These are phyloP conservation scores for Podocnemis expansa DNA, from an alignment of 2,113 vertebrate genomes.

Conservation along the genomic window DNA sequence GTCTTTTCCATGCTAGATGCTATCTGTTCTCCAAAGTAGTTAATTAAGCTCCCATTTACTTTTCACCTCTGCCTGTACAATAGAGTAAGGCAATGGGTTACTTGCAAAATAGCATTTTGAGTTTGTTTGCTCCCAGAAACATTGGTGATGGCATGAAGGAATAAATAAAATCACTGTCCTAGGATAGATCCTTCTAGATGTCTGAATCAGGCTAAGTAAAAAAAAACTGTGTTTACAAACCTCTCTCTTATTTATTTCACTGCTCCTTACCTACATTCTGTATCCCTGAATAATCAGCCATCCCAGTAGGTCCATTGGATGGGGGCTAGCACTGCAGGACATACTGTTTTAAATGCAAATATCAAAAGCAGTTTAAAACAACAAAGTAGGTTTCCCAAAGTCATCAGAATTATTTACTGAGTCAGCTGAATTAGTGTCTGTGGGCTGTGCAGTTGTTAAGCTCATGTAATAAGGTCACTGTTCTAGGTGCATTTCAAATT, in stretches of 20 bases:
- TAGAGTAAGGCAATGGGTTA: background rate
- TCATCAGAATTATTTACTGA: background rate
- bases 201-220: slow-evolving; percentile 34
- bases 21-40: background rate
- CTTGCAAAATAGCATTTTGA: slow-evolving; percentile 13
- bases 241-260: slow-evolving; percentile 43
- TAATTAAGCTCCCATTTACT: slow-evolving; percentile 17
- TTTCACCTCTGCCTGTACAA: background rate
- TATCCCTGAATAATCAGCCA: slow-evolving; percentile 49
- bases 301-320: slow-evolving; percentile 47
- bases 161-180: slow-evolving; percentile 31
- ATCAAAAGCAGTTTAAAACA: slow-evolving; percentile 35
- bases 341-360: slow-evolving; percentile 67
- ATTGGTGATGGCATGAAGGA: slow-evolving; percentile 24
- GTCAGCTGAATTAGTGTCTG: slow-evolving; percentile 24
- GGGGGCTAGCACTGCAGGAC: slow-evolving; percentile 42
- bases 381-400: slow-evolving; percentile 41
- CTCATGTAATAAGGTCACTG: slow-evolving; percentile 21
- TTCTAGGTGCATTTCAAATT: background rate
- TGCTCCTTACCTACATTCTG: slow-evolving; percentile 51
- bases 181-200: slow-evolving; percentile 3
- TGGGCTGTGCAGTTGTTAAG: slow-evolving; percentile 19
- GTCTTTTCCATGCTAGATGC: background rate
- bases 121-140: slow-evolving; percentile 25
- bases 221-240: slow-evolving; percentile 34